Base-by-base conservation (phyloP, 2,888 invertebrate species). In the Platycheirus albimanus region DNA sequence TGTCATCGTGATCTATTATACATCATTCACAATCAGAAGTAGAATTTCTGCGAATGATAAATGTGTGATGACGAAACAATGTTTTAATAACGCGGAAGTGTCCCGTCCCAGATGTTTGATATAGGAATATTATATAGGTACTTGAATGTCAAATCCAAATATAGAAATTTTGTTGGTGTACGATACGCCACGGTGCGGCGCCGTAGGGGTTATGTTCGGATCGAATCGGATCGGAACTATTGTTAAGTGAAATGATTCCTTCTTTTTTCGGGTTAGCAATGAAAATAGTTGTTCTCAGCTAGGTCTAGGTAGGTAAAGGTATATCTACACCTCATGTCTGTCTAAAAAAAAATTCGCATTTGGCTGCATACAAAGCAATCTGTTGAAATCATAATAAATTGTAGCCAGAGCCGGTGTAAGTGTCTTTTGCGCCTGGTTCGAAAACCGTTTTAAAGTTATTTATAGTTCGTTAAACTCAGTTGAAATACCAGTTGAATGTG, bases 91-190 rank as follows among this genome's bases (percentile, higher is more conserved):
- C n/a, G 17, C 28, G 30, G 45, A 61, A 61, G 19, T 61, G 30
- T 19, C 7, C 45, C 30, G 24, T 24, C 6, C n/a, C n/a, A 43
- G 4, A 43, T 11, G 41, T 58, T 41, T 41, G 38, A 41, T 41
- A 36, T 36, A 13, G 20, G 3, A n/a, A 19, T 10, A 3, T 8
- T 47, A 47, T 17, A n/a, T n/a, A n/a, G n/a, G 10, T 11, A 36
- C 20, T 20, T 28, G 69, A 70, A 70, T 70, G 69, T 58, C 69
- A 56, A 58, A 56, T 56, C 69, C 69, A 70, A 70, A 70, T 47
- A 36, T 70, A 70, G 69, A n/a, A n/a, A n/a, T n/a, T n/a, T n/a
- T n/a, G n/a, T n/a, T n/a, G n/a, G n/a, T n/a, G n/a, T n/a, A n/a
- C n/a, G n/a, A n/a, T n/a, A n/a, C n/a, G n/a, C n/a, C n/a, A n/a